Evolutionary conservation across 2,113 vertebrate species (phyloP).

Genomic region (Hippocampus zosterae): DNA sequence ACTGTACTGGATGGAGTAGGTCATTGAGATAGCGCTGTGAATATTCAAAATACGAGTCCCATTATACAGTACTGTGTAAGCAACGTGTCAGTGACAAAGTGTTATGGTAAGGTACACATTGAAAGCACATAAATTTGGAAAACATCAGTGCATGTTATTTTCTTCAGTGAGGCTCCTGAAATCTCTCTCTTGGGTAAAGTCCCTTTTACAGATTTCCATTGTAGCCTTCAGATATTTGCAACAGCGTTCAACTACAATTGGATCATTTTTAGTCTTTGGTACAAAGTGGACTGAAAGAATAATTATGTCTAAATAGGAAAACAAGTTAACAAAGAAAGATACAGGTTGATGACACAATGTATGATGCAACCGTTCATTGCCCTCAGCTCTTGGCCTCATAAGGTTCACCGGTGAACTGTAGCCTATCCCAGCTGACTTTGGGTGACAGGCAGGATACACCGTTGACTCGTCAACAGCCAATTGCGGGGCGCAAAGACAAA

Average conservation of each 20-base stretch:
- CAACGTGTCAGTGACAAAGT: not conserved
- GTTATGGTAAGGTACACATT: not conserved
- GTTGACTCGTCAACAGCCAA: too few relatives aligned
- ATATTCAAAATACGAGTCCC: not conserved
- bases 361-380: too few relatives aligned
- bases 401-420: too few relatives aligned
- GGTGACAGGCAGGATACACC: too few relatives aligned
- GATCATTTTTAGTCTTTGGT: not conserved
- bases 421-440: too few relatives aligned
- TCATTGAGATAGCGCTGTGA: not conserved
- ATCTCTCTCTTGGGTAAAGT: not conserved
- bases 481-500: too few relatives aligned
- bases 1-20: slow-evolving; percentile 1
- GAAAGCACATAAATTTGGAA: not conserved
- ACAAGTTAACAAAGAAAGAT: not conserved
- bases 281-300: not conserved
- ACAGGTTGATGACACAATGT: not conserved
- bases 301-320: not conserved
- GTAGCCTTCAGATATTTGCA: not conserved
- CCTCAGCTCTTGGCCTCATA: not conserved
- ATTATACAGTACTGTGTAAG: not conserved
- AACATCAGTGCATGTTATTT: not conserved
- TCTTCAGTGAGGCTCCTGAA: not conserved
- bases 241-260: not conserved
- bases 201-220: not conserved